A percentile compares a stretch with the other conserved stretches of the same genome.
phyloP scores from a whole-genome alignment of 2,797 vertebrate species.

The Enteromius mattozi region DNA sequence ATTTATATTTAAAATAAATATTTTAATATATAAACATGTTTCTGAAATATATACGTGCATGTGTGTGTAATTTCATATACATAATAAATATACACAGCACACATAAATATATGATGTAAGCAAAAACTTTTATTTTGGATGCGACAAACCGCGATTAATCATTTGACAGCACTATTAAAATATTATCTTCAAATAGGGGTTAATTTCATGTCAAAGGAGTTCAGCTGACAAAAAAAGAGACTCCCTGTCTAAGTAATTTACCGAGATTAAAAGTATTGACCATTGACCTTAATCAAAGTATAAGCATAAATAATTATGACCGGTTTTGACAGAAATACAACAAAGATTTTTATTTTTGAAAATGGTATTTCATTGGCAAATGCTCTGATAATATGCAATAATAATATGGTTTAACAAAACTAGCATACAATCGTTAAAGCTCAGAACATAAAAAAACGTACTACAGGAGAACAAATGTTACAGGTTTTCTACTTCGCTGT shows the following conservation, averaged over 20 bases:
- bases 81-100: no score
- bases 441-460: slow-evolving; percentile 20
- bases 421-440: slow-evolving; percentile 17
- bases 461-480: slow-evolving; percentile 3
- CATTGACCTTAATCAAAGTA: not conserved
- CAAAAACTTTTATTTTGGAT: no score
- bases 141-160: no score
- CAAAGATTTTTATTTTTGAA: slow-evolving; percentile 48
- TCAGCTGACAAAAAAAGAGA: not conserved
- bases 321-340: slow-evolving; percentile 39
- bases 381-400: slow-evolving; percentile 32
- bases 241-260: not conserved
- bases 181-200: not conserved
- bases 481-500: slow-evolving; percentile 20
- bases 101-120: no score
- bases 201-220: not conserved
- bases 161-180: not conserved
- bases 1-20: no score
- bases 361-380: slow-evolving; percentile 27
- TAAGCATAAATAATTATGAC: slow-evolving; percentile 8
- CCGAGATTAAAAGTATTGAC: not conserved
- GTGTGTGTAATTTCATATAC: no score
- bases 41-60: no score
- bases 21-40: no score
- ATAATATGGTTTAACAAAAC: slow-evolving; percentile 29